These are phyloP conservation scores for Grantiella picta DNA, from an alignment of 2,113 vertebrate genomes.

Conservation along the genomic window DNA sequence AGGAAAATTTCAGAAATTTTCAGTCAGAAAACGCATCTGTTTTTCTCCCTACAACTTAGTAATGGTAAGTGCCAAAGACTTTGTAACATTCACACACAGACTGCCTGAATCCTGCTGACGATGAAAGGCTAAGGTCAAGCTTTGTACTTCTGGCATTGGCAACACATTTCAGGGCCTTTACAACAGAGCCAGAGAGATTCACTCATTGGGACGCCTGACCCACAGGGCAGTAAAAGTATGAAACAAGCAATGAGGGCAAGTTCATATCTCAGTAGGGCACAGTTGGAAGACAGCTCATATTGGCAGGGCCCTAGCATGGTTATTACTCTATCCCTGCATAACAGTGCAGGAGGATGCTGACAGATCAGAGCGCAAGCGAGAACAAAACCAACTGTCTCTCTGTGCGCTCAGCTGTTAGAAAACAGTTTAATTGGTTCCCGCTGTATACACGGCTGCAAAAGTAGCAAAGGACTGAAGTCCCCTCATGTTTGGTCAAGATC, in stretches of 20 bases:
- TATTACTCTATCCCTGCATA: slow-evolving; percentile 28
- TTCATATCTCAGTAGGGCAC: slow-evolving; percentile 61
- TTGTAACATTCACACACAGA: not conserved
- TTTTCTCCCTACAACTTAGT: slow-evolving; percentile 24
- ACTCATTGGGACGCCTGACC: slow-evolving; percentile 46
- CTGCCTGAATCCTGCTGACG: slow-evolving; percentile 19
- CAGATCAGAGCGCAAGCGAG: slow-evolving; percentile 37
- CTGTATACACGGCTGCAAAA: slow-evolving; percentile 44
- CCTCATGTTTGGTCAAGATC: slow-evolving; percentile 26
- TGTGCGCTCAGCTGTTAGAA: slow-evolving; percentile 49
- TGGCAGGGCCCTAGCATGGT: slow-evolving; percentile 13
- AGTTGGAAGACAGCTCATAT: slow-evolving; percentile 51
- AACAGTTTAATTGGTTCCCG: slow-evolving; percentile 55
- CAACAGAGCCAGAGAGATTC: slow-evolving; percentile 21
- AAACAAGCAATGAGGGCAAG: slow-evolving; percentile 44
- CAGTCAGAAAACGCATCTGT: slow-evolving; percentile 26
- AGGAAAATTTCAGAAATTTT: slow-evolving; percentile 22
- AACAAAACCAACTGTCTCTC: slow-evolving; percentile 47
- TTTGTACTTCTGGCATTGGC: slow-evolving; percentile 58
- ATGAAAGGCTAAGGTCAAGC: slow-evolving; percentile 52
- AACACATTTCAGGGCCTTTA: slow-evolving; percentile 24
- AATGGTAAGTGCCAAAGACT: not conserved
- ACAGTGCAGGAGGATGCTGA: slow-evolving; percentile 37
- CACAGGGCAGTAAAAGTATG: slow-evolving; percentile 51
- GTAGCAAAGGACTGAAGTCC: slow-evolving; percentile 22